Conservation (phyloP, 2,113 vertebrate genomes). For the Bufo gargarizans region DNA sequence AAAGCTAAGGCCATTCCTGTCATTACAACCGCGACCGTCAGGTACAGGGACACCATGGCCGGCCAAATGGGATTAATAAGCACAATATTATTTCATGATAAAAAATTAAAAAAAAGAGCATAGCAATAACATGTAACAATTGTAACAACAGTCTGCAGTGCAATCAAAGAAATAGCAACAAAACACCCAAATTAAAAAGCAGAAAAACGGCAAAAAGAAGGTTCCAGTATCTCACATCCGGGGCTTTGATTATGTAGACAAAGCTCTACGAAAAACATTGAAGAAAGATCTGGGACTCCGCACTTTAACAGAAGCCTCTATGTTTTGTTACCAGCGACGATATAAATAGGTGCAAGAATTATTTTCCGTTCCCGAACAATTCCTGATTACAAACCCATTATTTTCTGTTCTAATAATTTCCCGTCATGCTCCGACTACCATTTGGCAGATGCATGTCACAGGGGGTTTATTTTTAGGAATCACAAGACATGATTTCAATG, state of each 20-base stretch:
- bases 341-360: neutral
- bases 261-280: neutral
- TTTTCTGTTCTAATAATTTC: constrained; percentile 18
- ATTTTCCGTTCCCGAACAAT: neutral
- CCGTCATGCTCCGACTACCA: constrained; percentile 1
- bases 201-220: too few relatives aligned
- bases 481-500: neutral
- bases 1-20: too few relatives aligned
- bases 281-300: neutral
- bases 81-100: too few relatives aligned
- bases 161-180: too few relatives aligned
- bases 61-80: too few relatives aligned
- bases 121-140: too few relatives aligned
- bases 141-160: too few relatives aligned
- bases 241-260: neutral
- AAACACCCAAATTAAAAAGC: too few relatives aligned
- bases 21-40: too few relatives aligned
- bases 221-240: too few relatives aligned
- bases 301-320: neutral
- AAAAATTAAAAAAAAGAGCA: too few relatives aligned
- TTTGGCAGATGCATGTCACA: neutral
- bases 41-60: too few relatives aligned
- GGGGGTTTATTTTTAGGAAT: neutral
- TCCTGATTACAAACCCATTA: constrained; percentile 19
- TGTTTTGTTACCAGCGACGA: neutral